These are phyloP conservation scores for Gobius niger DNA, from an alignment of 2,113 vertebrate genomes.

Conservation along the genomic window DNA sequence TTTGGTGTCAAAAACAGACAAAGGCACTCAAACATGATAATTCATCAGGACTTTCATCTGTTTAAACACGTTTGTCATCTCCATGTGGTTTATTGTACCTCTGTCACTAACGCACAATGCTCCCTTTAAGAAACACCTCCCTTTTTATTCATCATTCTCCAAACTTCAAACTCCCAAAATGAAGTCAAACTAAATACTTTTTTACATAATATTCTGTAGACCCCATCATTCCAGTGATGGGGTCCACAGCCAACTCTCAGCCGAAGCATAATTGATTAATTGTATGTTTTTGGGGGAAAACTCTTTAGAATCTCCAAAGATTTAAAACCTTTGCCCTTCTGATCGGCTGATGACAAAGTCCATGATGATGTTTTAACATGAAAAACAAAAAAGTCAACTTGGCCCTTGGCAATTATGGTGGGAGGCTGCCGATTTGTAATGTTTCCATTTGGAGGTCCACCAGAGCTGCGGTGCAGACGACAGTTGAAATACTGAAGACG, in stretches of 20 bases:
- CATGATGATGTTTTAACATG: too few species aligned
- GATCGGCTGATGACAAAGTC: too few species aligned
- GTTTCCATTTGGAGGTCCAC: constrained; percentile 3
- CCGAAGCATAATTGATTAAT: too few species aligned
- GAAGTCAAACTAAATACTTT: not conserved
- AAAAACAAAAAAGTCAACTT: too few species aligned
- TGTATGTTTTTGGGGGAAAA: too few species aligned
- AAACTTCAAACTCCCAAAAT: constrained; percentile 18
- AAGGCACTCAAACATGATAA: constrained; percentile 52
- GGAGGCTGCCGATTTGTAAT: not conserved
- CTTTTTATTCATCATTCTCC: constrained; percentile 8
- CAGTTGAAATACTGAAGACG: constrained; percentile 28
- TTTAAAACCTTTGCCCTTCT: too few species aligned
- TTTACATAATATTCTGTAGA: too few species aligned
- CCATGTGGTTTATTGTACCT: constrained; percentile 33
- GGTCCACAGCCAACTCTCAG: too few species aligned
- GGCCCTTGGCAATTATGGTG: too few species aligned
- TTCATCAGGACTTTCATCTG: constrained; percentile 41
- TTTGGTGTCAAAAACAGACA: constrained; percentile 43
- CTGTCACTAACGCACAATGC: constrained; percentile 13
- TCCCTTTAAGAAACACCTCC: constrained; percentile 3
- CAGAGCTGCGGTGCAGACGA: constrained; percentile 6
- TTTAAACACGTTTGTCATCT: constrained; percentile 45
- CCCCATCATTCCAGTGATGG: too few species aligned
- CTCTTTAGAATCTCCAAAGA: too few species aligned